phyloP scores from a whole-genome alignment of 2,888 invertebrate species.

The Drosophila atripex region DNA sequence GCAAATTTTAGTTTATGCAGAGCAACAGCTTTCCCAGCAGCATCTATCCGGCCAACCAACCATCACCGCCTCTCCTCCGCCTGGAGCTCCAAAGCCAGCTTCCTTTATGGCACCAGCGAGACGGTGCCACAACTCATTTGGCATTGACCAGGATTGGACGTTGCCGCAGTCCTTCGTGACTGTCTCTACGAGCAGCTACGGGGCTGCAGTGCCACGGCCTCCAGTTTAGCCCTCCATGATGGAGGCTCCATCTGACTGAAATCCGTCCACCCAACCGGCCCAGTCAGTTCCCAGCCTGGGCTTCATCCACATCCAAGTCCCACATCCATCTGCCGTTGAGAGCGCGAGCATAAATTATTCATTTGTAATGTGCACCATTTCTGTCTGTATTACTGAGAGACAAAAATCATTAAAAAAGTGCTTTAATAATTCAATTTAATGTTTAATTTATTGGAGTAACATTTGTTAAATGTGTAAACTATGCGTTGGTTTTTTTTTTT shows the following conservation, averaged over 20 bases:
- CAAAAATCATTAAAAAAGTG: not conserved
- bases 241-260: not conserved
- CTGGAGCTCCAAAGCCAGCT: constrained; percentile 17
- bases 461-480: too few relatives aligned
- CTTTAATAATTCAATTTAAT: not conserved
- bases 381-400: constrained; percentile 19
- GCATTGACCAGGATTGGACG: constrained; percentile 65
- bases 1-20: constrained; percentile 56
- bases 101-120: constrained; percentile 70
- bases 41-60: not conserved
- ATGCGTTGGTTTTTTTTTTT: too few relatives aligned
- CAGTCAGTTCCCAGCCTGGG: constrained; percentile 15
- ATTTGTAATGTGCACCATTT: constrained; percentile 76
- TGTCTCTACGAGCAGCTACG: constrained; percentile 49
- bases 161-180: constrained; percentile 47
- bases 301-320: constrained; percentile 44
- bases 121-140: constrained; percentile 76
- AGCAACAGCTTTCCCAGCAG: constrained; percentile 54
- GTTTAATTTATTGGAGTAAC: not conserved
- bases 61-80: not conserved
- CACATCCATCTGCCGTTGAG: constrained; percentile 72
- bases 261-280: constrained; percentile 15
- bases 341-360: constrained; percentile 76
- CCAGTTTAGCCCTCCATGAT: constrained; percentile 8
- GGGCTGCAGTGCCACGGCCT: constrained; percentile 11